phyloP scores from a whole-genome alignment of 1,140 invertebrate species.

The Lordiphosa stackelbergi region DNA sequence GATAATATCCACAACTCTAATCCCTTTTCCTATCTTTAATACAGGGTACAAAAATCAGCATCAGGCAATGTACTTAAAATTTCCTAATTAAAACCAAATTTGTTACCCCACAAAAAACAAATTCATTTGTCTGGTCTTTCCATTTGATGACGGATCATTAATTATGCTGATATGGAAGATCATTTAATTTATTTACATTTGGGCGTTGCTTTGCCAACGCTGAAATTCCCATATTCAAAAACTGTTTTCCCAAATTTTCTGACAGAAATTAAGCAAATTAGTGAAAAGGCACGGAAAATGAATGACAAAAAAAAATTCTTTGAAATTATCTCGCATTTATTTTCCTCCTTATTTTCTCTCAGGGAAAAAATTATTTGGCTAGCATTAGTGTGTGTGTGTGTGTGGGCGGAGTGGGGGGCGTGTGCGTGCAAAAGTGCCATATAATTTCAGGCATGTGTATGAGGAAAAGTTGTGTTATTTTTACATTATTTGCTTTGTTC shows the following conservation, averaged over 20 bases:
- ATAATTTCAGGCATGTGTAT: conserved; percentile 18
- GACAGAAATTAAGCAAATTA: conserved; percentile 72
- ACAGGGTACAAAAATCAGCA: too few relatives aligned
- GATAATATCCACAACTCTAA: too few relatives aligned
- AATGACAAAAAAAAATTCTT: conserved; percentile 31
- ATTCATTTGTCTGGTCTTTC: conserved; percentile 4
- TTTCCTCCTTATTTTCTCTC: conserved; percentile 13
- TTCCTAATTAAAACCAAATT: conserved; percentile 3
- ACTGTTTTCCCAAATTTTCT: conserved; percentile 18
- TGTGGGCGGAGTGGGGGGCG: conserved; percentile 22
- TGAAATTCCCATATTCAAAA: conserved; percentile 32
- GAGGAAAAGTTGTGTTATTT: conserved; percentile 26
- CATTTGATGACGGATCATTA: conserved; percentile 18
- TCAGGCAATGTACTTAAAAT: too few relatives aligned
- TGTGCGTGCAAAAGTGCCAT: conserved; percentile 58
- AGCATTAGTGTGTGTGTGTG: conserved; percentile 67
- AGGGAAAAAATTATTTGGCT: conserved; percentile 27
- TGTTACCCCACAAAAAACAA: not conserved
- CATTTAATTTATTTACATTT: conserved; percentile 57
- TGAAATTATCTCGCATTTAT: conserved; percentile 27
- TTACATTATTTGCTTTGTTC: conserved; percentile 23
- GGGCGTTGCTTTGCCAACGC: conserved; percentile 41
- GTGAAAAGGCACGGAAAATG: conserved; percentile 37
- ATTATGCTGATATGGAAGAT: conserved; percentile 64
- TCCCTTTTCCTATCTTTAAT: too few relatives aligned